A percentile compares a stretch with the other conserved stretches of the same genome.
Conservation (phyloP, 2,113 vertebrate species). For the Paradoxurus hermaphroditus region DNA sequence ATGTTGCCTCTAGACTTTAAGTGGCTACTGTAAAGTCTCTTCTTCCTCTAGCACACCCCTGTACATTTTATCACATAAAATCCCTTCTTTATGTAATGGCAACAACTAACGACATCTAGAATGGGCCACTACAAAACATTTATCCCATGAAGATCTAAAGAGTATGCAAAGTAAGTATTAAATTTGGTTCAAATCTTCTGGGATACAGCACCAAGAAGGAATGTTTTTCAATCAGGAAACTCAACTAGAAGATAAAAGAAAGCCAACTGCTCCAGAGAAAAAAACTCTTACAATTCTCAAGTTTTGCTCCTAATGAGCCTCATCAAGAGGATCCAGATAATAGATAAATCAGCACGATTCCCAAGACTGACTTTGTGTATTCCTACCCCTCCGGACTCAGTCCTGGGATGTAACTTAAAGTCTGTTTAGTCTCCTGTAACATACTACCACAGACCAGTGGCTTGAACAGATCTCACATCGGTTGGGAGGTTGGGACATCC, state of each 20-base stretch:
- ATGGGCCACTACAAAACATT: not conserved
- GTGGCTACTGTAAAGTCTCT: not conserved
- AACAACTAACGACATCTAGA: not conserved
- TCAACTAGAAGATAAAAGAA: not conserved
- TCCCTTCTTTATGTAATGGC: not conserved
- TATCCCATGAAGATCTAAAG: not conserved
- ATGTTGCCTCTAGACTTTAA: not conserved
- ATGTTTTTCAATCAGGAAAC: not conserved
- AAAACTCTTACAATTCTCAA: not conserved
- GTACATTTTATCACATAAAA: slow-evolving; percentile 11
- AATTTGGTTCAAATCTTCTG: not conserved
- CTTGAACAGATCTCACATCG: not conserved
- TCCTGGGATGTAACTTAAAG: not conserved
- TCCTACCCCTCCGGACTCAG: not conserved
- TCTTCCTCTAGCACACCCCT: not conserved
- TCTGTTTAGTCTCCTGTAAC: not conserved
- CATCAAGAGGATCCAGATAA: not conserved
- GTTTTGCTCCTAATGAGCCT: not conserved
- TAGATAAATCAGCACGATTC: not conserved
- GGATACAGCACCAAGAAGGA: not conserved
- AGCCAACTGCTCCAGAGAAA: not conserved
- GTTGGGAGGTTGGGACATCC: not conserved
- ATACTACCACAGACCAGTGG: not conserved
- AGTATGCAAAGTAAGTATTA: not conserved
- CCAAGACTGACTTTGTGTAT: not conserved